Conservation (phyloP, 2,113 vertebrate species). For the Oceanodroma tethys region DNA sequence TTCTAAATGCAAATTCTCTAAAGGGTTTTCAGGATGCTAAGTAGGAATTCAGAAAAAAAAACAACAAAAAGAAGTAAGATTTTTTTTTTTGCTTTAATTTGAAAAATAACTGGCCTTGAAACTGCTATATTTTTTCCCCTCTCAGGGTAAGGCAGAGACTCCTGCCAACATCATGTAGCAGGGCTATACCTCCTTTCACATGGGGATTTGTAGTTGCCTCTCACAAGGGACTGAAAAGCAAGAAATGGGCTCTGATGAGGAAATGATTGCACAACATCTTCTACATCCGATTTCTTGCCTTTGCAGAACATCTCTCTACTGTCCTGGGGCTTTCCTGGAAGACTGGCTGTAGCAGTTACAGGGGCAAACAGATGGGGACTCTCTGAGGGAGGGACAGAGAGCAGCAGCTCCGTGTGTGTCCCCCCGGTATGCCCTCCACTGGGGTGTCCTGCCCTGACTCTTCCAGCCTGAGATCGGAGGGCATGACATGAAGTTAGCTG, state of each 20-base stretch:
- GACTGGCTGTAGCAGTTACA: background rate
- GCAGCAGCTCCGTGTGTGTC: background rate
- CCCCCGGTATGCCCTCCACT: fast-evolving
- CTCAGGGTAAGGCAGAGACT: background rate
- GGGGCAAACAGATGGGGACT: background rate
- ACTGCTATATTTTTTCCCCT: background rate
- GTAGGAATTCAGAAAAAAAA: background rate
- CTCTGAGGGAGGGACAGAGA: background rate
- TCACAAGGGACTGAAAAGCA: background rate
- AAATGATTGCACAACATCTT: background rate
- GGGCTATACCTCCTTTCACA: background rate
- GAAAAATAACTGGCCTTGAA: background rate
- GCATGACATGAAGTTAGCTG: background rate
- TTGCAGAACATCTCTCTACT: background rate
- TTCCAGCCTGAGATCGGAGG: background rate
- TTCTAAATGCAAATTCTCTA: background rate
- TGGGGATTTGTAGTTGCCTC: background rate
- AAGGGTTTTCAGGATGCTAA: background rate
- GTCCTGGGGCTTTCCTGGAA: background rate
- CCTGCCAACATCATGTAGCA: background rate
- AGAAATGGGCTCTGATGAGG: background rate
- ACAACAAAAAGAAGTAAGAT: background rate
- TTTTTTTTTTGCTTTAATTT: background rate
- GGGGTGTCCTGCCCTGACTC: background rate
- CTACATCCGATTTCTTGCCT: background rate